Conservation (phyloP, 2,113 vertebrate genomes). For the Telmatochromis sp. region DNA sequence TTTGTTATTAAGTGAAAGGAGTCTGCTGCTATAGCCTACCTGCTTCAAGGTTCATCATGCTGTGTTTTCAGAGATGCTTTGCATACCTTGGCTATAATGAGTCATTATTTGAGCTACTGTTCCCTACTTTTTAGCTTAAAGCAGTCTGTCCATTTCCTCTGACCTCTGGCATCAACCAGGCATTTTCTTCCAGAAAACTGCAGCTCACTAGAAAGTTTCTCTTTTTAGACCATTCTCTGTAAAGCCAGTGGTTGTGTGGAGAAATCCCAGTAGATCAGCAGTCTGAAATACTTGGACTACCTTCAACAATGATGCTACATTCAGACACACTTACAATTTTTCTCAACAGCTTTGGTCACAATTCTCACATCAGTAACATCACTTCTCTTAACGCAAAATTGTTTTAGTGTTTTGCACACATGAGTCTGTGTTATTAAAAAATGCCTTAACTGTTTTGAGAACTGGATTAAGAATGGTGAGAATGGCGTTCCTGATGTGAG, state of each 20-base stretch:
- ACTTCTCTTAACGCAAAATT: not conserved
- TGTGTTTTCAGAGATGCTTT: not conserved
- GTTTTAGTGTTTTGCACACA: not conserved
- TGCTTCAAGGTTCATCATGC: not conserved
- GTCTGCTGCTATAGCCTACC: not conserved
- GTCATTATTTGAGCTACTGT: not conserved
- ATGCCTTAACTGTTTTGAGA: not conserved
- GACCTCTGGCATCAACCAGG: not conserved
- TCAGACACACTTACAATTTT: not conserved
- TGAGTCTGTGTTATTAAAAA: not conserved
- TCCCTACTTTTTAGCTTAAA: not conserved
- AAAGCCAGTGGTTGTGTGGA: not conserved
- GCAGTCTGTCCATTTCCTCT: not conserved
- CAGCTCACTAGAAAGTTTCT: not conserved
- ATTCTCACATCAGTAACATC: not conserved
- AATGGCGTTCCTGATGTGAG: not conserved
- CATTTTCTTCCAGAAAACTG: not conserved
- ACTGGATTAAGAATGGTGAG: not conserved
- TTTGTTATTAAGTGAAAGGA: not conserved
- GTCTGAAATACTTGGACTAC: not conserved
- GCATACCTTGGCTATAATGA: not conserved
- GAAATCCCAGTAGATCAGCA: not conserved
- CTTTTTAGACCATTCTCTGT: not conserved
- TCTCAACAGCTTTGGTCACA: not conserved
- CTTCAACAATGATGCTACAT: not conserved